Base-by-base conservation (phyloP, 2,113 vertebrate species). In the Saccopteryx bilineata region DNA sequence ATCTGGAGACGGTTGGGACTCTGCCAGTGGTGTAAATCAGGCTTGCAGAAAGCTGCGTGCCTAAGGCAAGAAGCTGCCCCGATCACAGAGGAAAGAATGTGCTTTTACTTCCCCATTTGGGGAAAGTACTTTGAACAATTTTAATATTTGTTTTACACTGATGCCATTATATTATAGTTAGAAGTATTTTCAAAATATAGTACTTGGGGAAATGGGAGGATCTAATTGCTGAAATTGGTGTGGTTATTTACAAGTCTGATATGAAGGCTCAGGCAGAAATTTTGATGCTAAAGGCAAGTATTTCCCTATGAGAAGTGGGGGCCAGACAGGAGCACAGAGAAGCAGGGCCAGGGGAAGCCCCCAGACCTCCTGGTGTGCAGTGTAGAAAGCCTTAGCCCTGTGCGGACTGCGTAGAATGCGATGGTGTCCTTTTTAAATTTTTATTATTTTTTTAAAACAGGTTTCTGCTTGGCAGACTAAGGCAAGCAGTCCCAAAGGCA, bases 21-120 rank as follows among this genome's bases (percentile, higher is more conserved):
- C 88, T 96, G 94, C 96, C 97, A 97, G 54, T 76, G 69, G 68
- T 95, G 89, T 93, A 96, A 95, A 87, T 96, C 91, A 93, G 72
- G n/a, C 61, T 95, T 79, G 4, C 68, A 71, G n/a, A 96, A 81
- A 96, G 83, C 68, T 97, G 96, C 95, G 89, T 95, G 94, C 93
- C 93, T 72, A 71, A 81, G 93, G 95, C 92, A 96, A 95, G 79
- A 91, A 91, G 80, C 63, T 21, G 12, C n/a, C 21, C 23, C 76
- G 65, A 86, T 65, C 96, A 71, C 76, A 79, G 66, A 63, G 83
- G 75, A 92, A 94, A 90, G 33, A 81, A 39, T 18, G 4, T 61
- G 84, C 26, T 68, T 93, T 83, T 93, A 81, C 84, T 91, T 97
- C 21, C 46, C 81, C 86, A 86, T 75, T 93, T 95, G 69, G 58